Evolutionary conservation across 1,140 invertebrate species (phyloP).

Genomic region (Chionoecetes opilio): DNA sequence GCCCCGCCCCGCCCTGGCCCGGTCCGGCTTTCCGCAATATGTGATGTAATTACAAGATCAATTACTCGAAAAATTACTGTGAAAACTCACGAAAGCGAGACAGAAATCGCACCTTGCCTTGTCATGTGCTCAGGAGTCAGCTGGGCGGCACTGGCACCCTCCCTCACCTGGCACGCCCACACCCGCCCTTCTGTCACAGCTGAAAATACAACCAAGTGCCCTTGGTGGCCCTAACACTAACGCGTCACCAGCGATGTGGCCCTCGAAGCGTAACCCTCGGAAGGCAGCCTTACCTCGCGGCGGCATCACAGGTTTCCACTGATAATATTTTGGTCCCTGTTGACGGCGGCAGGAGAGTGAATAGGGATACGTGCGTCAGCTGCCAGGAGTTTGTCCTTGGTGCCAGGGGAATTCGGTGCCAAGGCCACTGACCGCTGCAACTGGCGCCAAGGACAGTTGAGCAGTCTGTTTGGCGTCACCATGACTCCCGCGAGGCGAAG

Average conservation of each 20-base stretch:
- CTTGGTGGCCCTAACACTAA: not conserved
- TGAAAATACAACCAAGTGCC: not conserved
- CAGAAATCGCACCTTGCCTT: not conserved
- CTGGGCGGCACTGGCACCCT: not conserved
- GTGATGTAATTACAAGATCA: not conserved
- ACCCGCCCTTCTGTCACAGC: not conserved
- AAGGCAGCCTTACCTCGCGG: not conserved
- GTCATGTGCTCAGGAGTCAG: not conserved
- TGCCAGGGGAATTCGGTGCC: conserved; percentile 57
- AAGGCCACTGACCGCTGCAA: conserved; percentile 70
- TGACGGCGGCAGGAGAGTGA: not conserved
- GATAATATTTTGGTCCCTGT: not conserved
- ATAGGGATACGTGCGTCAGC: not conserved
- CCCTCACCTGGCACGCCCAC: conserved; percentile 29
- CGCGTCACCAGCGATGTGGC: not conserved
- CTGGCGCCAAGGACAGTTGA: conserved; percentile 62
- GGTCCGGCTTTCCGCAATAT: not conserved
- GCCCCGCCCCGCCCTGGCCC: not conserved
- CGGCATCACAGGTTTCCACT: not conserved
- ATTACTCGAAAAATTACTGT: not conserved
- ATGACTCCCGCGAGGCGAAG: not conserved
- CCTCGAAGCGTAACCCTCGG: not conserved
- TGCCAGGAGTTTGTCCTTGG: conserved; percentile 45
- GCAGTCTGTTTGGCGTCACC: conserved; percentile 68
- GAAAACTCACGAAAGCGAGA: not conserved